Evolutionary conservation across 2,797 vertebrate species (phyloP).

Genomic region (Tinamus major): DNA sequence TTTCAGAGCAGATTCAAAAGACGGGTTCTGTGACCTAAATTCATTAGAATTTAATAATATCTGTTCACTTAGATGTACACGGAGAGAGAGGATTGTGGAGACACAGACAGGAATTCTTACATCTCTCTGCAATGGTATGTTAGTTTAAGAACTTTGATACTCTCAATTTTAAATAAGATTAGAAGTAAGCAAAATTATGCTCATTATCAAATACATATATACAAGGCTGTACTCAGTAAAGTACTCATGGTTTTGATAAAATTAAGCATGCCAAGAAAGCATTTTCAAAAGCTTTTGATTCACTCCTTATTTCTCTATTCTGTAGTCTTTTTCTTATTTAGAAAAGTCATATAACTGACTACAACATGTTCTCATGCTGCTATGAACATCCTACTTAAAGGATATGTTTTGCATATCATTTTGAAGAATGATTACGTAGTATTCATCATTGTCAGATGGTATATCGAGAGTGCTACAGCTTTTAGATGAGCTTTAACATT

Average conservation of each 20-base stretch:
- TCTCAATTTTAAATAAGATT: background rate
- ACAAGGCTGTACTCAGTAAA: background rate
- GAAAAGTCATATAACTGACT: background rate
- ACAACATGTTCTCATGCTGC: background rate
- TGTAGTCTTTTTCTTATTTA: background rate
- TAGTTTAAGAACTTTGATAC: background rate
- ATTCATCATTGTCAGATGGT: background rate
- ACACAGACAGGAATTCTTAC: background rate
- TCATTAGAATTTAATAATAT: background rate
- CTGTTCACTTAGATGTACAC: background rate
- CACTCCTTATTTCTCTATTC: background rate
- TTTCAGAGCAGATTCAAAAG: background rate
- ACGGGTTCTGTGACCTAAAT: background rate
- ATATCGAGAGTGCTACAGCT: background rate
- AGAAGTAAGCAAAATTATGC: background rate
- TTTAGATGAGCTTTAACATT: background rate
- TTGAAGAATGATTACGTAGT: background rate
- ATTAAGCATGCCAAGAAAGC: background rate
- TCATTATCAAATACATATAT: background rate
- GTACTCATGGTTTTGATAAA: background rate
- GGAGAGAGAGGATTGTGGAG: background rate
- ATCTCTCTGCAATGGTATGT: background rate
- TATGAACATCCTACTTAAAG: background rate
- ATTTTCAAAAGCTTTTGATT: background rate
- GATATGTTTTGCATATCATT: background rate